Evolutionary conservation across 2,888 invertebrate genomes (phyloP).

Genomic region (Acanthoscelides obtectus): DNA sequence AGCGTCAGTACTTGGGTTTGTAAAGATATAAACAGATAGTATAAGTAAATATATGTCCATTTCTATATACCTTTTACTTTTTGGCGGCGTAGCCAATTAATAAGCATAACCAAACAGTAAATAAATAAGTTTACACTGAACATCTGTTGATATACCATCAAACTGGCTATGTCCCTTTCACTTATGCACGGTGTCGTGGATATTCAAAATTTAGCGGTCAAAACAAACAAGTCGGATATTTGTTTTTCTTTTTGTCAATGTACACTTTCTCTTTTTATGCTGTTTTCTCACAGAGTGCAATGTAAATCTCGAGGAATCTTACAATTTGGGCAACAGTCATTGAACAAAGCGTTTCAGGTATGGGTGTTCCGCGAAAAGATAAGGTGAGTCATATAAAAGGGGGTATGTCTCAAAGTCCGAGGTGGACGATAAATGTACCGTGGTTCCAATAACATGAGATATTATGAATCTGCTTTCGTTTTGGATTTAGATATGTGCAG

Average conservation of each 20-base stretch:
- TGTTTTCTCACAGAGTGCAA: neutral
- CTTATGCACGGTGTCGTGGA: neutral
- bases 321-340: neutral
- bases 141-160: neutral
- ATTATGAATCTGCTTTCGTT: too few species aligned
- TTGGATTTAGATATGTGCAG: too few species aligned
- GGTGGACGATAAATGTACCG: too few species aligned
- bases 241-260: neutral
- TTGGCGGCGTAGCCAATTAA: neutral
- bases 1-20: too few species aligned
- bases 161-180: neutral
- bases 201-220: neutral
- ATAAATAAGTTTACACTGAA: neutral
- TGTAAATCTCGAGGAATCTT: neutral
- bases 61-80: neutral
- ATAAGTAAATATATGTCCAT: neutral
- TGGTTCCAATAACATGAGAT: too few species aligned
- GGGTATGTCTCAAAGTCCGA: too few species aligned
- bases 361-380: too few species aligned
- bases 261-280: neutral
- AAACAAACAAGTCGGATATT: neutral
- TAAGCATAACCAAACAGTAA: neutral
- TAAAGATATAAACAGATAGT: too few species aligned
- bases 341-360: too few species aligned
- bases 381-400: too few species aligned